Percentiles rank a stretch among this genome's conserved stretches.
Evolutionary conservation across 2,113 vertebrate genomes (phyloP).

Genomic region (Crotophaga sulcirostris): DNA sequence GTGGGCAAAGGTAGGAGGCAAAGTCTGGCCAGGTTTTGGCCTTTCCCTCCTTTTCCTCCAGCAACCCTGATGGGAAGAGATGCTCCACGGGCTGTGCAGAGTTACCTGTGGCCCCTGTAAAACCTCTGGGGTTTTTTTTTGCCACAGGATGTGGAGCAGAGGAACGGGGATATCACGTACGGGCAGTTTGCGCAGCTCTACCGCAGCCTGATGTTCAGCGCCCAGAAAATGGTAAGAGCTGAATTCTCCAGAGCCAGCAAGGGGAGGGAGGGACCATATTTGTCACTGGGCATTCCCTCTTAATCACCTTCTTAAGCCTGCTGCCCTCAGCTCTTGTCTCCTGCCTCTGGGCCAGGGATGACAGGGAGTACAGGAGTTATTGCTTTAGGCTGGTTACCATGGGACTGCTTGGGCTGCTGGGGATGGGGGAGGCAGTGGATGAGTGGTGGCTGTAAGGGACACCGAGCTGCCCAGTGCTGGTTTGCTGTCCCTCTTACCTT

Average conservation of each 20-base stretch:
- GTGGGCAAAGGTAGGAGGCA: background rate
- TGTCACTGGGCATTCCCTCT: background rate
- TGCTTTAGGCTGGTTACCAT: background rate
- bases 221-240: constrained; percentile 90
- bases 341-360: background rate
- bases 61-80: background rate
- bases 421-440: background rate
- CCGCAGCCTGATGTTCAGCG: constrained; percentile 94
- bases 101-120: background rate
- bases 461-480: background rate
- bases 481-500: background rate
- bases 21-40: background rate
- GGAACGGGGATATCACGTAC: constrained; percentile 91
- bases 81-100: background rate
- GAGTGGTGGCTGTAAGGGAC: background rate
- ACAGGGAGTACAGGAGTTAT: background rate
- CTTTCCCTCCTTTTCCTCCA: background rate
- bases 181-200: constrained; percentile 95
- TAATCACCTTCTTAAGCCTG: background rate
- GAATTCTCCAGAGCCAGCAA: background rate
- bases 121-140: background rate
- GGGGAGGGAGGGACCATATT: background rate
- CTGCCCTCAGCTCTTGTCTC: background rate
- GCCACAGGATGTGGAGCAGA: constrained; percentile 90
- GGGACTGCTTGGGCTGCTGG: background rate